Percentiles rank a stretch among this genome's conserved stretches.
These are phyloP conservation scores for Tetraodon nigroviridis DNA, from an alignment of 2,113 vertebrate genomes.

Conservation along the genomic window DNA sequence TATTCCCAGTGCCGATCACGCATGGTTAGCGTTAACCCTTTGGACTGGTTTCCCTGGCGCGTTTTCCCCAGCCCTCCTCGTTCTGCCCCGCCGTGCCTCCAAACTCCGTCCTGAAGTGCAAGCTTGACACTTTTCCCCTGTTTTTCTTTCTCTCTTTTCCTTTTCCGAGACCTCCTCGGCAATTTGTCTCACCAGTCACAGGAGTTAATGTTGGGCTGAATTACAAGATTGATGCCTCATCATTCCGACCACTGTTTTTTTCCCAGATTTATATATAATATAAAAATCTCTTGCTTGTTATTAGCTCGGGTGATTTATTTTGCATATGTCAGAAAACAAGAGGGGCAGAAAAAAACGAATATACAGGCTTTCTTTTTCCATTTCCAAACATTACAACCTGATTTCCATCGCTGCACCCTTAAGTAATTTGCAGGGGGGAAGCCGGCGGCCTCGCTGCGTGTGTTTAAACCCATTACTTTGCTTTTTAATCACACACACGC, in stretches of 20 bases:
- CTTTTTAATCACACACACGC: slow-evolving; percentile 96
- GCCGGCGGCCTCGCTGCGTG: slow-evolving; percentile 88
- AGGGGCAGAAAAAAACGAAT: slow-evolving; percentile 59
- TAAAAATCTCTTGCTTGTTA: slow-evolving; percentile 48
- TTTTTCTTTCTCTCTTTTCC: slow-evolving; percentile 1
- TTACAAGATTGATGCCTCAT: slow-evolving; percentile 60
- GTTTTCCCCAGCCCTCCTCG: slow-evolving; percentile 52
- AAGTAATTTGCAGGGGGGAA: slow-evolving; percentile 84
- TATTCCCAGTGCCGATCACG: slow-evolving; percentile 44
- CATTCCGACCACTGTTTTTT: slow-evolving; percentile 55
- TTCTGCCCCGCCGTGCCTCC: slow-evolving; percentile 37
- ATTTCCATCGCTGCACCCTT: slow-evolving; percentile 83
- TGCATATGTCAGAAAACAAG: slow-evolving; percentile 71
- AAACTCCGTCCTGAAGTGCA: slow-evolving; percentile 25
- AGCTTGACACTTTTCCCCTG: slow-evolving; percentile 23
- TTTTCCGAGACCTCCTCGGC: slow-evolving; percentile 2
- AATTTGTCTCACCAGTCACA: slow-evolving; percentile 48
- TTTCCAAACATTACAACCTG: slow-evolving; percentile 78
- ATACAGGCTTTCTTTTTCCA: slow-evolving; percentile 72
- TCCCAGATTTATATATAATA: slow-evolving; percentile 39
- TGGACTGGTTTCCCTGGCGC: slow-evolving; percentile 31
- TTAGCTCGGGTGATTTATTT: slow-evolving; percentile 70
- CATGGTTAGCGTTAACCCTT: slow-evolving; percentile 59
- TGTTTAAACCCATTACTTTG: slow-evolving; percentile 99
- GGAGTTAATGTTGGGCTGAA: slow-evolving; percentile 47